Evolutionary conservation across 2,113 vertebrate species (phyloP).

Genomic region (Scortum barcoo): DNA sequence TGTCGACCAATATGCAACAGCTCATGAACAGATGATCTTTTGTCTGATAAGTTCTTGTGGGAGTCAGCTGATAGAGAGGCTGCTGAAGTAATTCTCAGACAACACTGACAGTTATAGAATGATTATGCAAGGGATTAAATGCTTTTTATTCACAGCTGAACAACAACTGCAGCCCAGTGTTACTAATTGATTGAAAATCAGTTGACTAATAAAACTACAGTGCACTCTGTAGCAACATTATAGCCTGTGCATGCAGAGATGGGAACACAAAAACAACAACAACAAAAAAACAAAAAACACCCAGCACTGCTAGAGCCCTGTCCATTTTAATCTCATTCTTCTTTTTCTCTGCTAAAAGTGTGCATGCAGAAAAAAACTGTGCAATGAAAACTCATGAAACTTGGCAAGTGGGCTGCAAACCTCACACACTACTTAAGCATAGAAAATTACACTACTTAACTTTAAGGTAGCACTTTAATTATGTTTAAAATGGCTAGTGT

Average conservation of each 20-base stretch:
- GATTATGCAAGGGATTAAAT: background rate
- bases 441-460: too few relatives aligned
- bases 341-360: too few relatives aligned
- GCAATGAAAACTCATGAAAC: too few relatives aligned
- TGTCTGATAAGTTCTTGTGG: constrained; percentile 10
- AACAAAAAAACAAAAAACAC: too few relatives aligned
- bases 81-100: background rate
- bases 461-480: too few relatives aligned
- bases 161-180: background rate
- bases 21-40: background rate
- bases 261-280: background rate
- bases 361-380: too few relatives aligned
- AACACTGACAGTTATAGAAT: background rate
- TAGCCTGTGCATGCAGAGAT: background rate
- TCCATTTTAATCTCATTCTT: too few relatives aligned
- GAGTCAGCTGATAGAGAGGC: constrained; percentile 31
- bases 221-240: background rate
- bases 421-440: too few relatives aligned
- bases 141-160: background rate
- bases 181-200: background rate
- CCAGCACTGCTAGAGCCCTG: too few relatives aligned
- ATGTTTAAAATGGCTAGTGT: too few relatives aligned
- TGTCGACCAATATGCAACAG: background rate
- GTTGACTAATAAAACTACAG: background rate
- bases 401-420: too few relatives aligned